Evolutionary conservation across 1,140 invertebrate genomes (phyloP), one percentile per base, ranked within the genome.

Genomic region (Dolichoris vasculosae): DNA sequence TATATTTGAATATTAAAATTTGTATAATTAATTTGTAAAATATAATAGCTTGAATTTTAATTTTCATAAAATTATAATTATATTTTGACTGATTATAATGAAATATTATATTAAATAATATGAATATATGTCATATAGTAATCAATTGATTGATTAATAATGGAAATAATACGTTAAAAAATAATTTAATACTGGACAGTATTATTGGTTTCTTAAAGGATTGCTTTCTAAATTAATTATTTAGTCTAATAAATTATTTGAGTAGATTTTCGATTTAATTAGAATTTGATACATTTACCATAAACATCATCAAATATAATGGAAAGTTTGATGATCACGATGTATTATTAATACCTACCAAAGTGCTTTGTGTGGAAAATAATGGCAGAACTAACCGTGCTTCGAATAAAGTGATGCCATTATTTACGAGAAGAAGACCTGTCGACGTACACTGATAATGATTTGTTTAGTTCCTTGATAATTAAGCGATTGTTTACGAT

Each of bases 361-460:
- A n/a, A 76, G 73, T 48, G 43, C 73, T 76, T 76, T 48, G 43
- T 75, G 73, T 26, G n/a, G n/a, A 76, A 46, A 32, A 76, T 76
- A 48, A 76, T 48, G 40, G 43, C 71, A 8, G 3, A 48, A 75
- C 40, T 46, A 11, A n/a, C 9, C 9, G 32, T 71, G 11, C 32
- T 40, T 17, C 23, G 40, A 20, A 40, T 73, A 75, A 46, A 26
- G 38, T 43, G 43, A 48, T 76, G n/a, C 43, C 43, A 48, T 48
- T 76, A 48, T 48, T 48, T 48, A 26, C 43, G 9, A 11, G 7
- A 76, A 32, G 23, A 48, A 30, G 8, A n/a, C 9, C 4, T 26
- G 55, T 59, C 23, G 55, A 59, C 23, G 23, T 59, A 4, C 23
- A 13, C 23, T 9, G 55, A 59, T 59, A 26, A 59, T 26, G 2